Percentiles rank a stretch among this genome's conserved stretches.
These are phyloP conservation scores for Osmoderma eremita DNA, from an alignment of 2,888 invertebrate genomes.

Conservation along the genomic window DNA sequence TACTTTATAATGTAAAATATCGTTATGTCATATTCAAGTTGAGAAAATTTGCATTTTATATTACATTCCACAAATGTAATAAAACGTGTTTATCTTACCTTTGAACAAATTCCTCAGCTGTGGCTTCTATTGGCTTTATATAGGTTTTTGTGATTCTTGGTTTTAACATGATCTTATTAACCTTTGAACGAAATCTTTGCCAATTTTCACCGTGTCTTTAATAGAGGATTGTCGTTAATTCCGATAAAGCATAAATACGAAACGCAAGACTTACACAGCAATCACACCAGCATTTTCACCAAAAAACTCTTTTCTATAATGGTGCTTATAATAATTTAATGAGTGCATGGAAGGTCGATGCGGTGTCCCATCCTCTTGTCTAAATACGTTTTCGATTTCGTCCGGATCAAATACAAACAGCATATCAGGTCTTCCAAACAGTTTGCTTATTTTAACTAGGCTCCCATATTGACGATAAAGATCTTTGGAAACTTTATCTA, in stretches of 20 bases:
- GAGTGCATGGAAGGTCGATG: slow-evolving; percentile 81
- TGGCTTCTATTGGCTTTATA: slow-evolving; percentile 74
- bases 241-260: not conserved
- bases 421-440: slow-evolving; percentile 78
- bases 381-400: slow-evolving; percentile 76
- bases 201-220: slow-evolving; percentile 83
- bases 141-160: slow-evolving; percentile 79
- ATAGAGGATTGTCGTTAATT: slow-evolving; percentile 41
- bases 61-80: no score
- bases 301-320: slow-evolving; percentile 74
- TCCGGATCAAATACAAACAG: slow-evolving; percentile 77
- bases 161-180: slow-evolving; percentile 81
- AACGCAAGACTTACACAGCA: slow-evolving; percentile 71
- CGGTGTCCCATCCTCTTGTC: slow-evolving; percentile 75
- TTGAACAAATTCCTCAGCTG: slow-evolving; percentile 75
- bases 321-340: slow-evolving; percentile 78
- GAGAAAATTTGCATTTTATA: no score
- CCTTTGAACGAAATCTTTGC: slow-evolving; percentile 80
- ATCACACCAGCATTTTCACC: slow-evolving; percentile 76
- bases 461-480: slow-evolving; percentile 72
- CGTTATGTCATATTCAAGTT: not conserved
- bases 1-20: not conserved
- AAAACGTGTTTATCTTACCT: slow-evolving; percentile 69
- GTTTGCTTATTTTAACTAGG: slow-evolving; percentile 74
- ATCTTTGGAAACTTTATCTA: slow-evolving; percentile 72